Base-by-base conservation (phyloP, 2,113 vertebrate genomes). In the Crotalus helleri region DNA sequence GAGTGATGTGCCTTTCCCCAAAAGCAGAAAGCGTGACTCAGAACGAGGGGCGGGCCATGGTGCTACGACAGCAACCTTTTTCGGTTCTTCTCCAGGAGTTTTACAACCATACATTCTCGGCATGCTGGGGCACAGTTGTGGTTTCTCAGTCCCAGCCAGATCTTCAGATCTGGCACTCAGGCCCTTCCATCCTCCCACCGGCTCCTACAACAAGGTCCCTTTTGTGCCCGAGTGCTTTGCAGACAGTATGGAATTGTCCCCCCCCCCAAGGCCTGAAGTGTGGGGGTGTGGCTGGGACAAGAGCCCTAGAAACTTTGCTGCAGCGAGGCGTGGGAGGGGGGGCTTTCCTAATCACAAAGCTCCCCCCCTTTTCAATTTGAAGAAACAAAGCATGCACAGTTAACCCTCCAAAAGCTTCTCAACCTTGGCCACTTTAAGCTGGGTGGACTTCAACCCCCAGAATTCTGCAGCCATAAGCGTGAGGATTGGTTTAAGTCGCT, bases 191-290 rank as follows among this genome's bases (percentile, higher is more conserved):
- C 89, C 58, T 29, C 49, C 89, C 89, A 90, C 92, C 4, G 3
- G 26, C 59, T 87, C 49, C 29, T 9, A 54, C 55, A 92, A 93
- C 93, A 92, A 89, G 64, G 87, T 17, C 5, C 17, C 53, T 86
- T 87, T 86, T 91, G 69, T 91, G 64, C 10, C 24, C 5, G 7
- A 1, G 44, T 54, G 2, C 4, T 29, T 58, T 2, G 44, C 61
- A 49, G 26, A 81, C 92, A 93, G 92, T n/a, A 33, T 46, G n/a
- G 89, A 64, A 88, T 88, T 54, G 87, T 85, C n/a, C 46, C 44
- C 9, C 1, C 17, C 10, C 3, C 1, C 15, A 64, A 7, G 13
- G 8, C 44, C 44, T 74, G 46, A 44, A 61, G 5, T 39, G 53
- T 19, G 1, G 5, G n/a, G 46, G 49, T 11, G 33, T 4, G 1